Base-by-base conservation (phyloP, 2,888 invertebrate genomes). In the Branchipolynoe longqiensis region DNA sequence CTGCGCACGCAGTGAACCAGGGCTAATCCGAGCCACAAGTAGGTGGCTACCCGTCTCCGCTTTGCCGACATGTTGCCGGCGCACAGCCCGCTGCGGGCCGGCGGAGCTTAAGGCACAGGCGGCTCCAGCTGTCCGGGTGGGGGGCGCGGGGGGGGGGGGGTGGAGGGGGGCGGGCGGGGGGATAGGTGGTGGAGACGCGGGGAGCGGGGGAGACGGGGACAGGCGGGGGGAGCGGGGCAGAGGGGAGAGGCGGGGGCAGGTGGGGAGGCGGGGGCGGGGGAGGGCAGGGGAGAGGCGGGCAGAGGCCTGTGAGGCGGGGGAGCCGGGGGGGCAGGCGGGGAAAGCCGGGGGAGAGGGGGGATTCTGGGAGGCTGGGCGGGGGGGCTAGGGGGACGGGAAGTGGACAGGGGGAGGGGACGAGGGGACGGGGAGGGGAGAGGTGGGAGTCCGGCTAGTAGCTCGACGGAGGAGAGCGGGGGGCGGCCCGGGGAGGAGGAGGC, bases 21-120 rank as follows among this genome's bases (percentile, higher is more conserved):
- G 31, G 82, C 82, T 56, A 82, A 38, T 38, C 82, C 82, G 28
- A 82, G 58, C 82, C 82, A 82, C 33, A 82, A 82, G 58, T 58
- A 82, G 54, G 82, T 82, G 56, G 56, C 82, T 38, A 82, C 58
- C 58, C 82, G 28, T 82, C 36, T 82, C 31, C 58, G 14, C 48
- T 82, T 38, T 25, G 58, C 48, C n/a, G 58, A 58, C 82, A 82
- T 82, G 38, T 31, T 56, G 56, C 82, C 25, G 18, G 36, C 58
- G 41, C 14, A 12, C 22, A 38, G 69, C 28, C 25, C n/a, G 69
- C 69, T 38, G 38, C 69, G 36, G 36, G 36, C 36, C 36, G 12
- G 36, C 36, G 62, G 62, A 14, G 69, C 33, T 38, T 33, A 69
- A 38, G 69, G 62, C 62, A 62, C 62, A 28, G 31, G 25, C 14